A percentile compares a stretch with the other conserved stretches of the same genome.
phyloP scores from a whole-genome alignment of 2,888 invertebrate genomes.

The Thera britannica region DNA sequence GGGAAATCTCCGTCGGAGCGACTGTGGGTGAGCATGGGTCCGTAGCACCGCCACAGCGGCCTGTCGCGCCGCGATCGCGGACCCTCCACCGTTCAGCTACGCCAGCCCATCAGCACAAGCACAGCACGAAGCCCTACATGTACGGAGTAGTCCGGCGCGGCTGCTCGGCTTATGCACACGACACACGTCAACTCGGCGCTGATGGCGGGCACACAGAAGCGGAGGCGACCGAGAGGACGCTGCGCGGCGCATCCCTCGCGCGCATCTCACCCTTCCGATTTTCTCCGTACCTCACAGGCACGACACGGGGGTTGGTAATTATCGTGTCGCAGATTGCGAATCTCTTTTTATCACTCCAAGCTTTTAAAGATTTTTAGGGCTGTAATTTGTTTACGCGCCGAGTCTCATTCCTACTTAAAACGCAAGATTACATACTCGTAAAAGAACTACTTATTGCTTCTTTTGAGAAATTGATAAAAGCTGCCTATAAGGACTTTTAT shows the following conservation, averaged over 20 bases:
- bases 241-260: slow-evolving; percentile 79
- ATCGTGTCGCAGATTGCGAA: slow-evolving; percentile 35
- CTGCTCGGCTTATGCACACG: slow-evolving; percentile 44
- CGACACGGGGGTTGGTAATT: slow-evolving; percentile 26
- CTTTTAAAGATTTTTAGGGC: slow-evolving; percentile 19
- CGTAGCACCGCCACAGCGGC: slow-evolving; percentile 86
- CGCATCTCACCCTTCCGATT: slow-evolving; percentile 74
- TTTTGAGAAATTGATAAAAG: not conserved
- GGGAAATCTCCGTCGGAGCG: slow-evolving; percentile 94
- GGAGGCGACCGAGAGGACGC: slow-evolving; percentile 65
- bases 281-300: slow-evolving; percentile 35
- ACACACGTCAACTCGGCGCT: slow-evolving; percentile 68
- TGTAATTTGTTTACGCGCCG: slow-evolving; percentile 17
- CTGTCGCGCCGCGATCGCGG: slow-evolving; percentile 79
- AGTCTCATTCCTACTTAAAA: slow-evolving; percentile 1
- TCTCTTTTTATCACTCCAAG: slow-evolving; percentile 27
- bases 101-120: slow-evolving; percentile 71
- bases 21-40: slow-evolving; percentile 92
- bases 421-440: not conserved
- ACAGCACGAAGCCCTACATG: slow-evolving; percentile 63
- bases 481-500: not conserved
- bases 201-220: slow-evolving; percentile 74
- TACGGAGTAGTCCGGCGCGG: slow-evolving; percentile 59
- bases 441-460: too few species aligned
- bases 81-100: slow-evolving; percentile 82